Conservation (phyloP, 2,113 vertebrate species). For the Ursus arctos region DNA sequence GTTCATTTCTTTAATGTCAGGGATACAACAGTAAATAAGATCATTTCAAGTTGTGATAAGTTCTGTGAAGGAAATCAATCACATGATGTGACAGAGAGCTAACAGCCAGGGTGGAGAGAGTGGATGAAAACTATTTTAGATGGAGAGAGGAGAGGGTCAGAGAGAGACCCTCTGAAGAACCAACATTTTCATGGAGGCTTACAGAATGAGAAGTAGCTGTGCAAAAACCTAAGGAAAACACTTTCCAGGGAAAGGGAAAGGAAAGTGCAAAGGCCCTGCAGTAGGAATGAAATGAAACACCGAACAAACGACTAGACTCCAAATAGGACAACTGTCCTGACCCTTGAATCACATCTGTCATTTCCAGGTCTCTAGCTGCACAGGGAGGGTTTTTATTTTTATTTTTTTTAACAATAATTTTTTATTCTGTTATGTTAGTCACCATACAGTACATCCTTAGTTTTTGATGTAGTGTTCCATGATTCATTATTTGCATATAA, state of each 20-base stretch:
- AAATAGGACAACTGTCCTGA: neutral
- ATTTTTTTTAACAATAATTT: too few relatives aligned
- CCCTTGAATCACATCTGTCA: neutral
- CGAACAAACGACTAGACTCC: neutral
- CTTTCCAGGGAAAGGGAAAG: neutral
- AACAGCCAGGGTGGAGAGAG: neutral
- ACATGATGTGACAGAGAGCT: neutral
- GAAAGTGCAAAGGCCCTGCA: neutral
- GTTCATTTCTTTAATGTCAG: neutral
- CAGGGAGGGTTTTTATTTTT: neutral
- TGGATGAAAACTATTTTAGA: neutral
- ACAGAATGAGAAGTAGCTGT: neutral
- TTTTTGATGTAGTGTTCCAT: too few relatives aligned
- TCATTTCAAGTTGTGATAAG: slow-evolving; percentile 5
- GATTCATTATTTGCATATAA: too few relatives aligned
- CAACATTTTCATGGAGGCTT: neutral
- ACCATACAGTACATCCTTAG: too few relatives aligned
- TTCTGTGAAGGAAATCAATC: slow-evolving; percentile 8
- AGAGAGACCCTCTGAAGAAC: neutral
- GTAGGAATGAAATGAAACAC: neutral
- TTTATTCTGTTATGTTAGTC: too few relatives aligned
- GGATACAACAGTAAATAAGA: neutral
- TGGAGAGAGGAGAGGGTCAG: neutral
- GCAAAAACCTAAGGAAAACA: neutral
- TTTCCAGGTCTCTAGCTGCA: neutral